Evolutionary conservation across 2,797 vertebrate species (phyloP), one percentile per base, ranked within the genome.

Genomic region (Myotis planiceps): DNA sequence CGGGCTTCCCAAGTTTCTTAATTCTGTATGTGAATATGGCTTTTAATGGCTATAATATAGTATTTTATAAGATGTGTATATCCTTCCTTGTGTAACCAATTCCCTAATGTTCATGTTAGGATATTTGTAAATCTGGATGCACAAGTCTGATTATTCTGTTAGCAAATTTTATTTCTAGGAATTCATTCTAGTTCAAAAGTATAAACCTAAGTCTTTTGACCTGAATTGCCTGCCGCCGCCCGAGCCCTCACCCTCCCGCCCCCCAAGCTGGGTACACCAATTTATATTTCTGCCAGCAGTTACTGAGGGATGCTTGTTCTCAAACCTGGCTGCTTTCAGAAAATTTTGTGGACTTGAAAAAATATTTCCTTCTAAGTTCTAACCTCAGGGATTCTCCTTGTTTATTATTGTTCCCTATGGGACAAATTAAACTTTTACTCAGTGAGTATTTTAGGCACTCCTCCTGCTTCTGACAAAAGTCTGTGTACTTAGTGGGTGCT

Each of bases 101-200:
- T 95, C 49, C 3, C 10, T 63, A 76, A 69, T 92, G 27, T 5
- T 9, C 29, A 29, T 69, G 66, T 92, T 88, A 74, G 55, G 47
- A 14, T 87, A 94, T 95, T 95, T 95, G 23, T 91, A 89, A 74
- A 71, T 81, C 19, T 88, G 65, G 4, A 25, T 83, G 2, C 16
- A 47, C 3, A 89, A 60, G 3, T 91, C 23, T 66, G 9, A 79
- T 79, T 84, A 53, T 87, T 92, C 51, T 95, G 5, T 88, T 82
- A 93, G 55, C 37, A 94, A 68, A 82, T 83, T 92, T 18, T 21
- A 16, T 74, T 96, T 96, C 37, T 92, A 72, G 63, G 51, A 90
- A 65, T 96, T 94, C 1, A 84, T 86, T 97, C 19, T 76, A 78
- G 49, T 90, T 96, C 15, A 87, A 10, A 91, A 58, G 34, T 96